Conservation (phyloP, 2,888 invertebrate species). For the Rhagonycha lutea region DNA sequence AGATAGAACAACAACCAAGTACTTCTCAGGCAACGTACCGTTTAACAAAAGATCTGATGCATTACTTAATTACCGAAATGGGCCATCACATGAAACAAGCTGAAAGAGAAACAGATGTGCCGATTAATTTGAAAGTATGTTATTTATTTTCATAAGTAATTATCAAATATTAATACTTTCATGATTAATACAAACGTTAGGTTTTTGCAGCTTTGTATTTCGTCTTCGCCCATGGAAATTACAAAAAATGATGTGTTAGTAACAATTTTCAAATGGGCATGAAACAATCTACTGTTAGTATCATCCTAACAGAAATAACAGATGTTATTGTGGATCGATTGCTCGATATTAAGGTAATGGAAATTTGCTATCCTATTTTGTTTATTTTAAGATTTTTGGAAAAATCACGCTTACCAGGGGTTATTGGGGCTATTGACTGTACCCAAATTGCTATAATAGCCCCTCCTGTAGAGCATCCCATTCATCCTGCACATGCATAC, state of each 20-base stretch:
- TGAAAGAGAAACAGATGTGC: too few species aligned
- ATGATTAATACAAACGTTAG: background rate
- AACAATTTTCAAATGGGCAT: background rate
- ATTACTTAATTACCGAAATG: too few species aligned
- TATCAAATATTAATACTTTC: too few species aligned
- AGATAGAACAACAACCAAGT: too few species aligned
- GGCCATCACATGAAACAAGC: too few species aligned
- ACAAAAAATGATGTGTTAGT: background rate
- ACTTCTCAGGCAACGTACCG: too few species aligned
- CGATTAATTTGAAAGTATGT: too few species aligned
- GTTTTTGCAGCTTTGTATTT: background rate
- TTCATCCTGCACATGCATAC: background rate
- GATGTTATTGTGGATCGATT: background rate
- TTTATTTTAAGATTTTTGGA: background rate
- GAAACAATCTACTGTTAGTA: background rate
- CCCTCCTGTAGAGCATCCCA: background rate
- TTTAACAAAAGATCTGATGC: too few species aligned
- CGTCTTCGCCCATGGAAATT: background rate
- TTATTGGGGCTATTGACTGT: background rate
- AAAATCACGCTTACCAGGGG: background rate
- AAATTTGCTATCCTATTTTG: too few species aligned
- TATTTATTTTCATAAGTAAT: too few species aligned
- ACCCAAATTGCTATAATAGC: slow-evolving; percentile 10
- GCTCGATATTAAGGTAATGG: too few species aligned
- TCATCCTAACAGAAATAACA: background rate